Base-by-base conservation (phyloP, 2,888 invertebrate genomes). In the Ophion ventricosus region DNA sequence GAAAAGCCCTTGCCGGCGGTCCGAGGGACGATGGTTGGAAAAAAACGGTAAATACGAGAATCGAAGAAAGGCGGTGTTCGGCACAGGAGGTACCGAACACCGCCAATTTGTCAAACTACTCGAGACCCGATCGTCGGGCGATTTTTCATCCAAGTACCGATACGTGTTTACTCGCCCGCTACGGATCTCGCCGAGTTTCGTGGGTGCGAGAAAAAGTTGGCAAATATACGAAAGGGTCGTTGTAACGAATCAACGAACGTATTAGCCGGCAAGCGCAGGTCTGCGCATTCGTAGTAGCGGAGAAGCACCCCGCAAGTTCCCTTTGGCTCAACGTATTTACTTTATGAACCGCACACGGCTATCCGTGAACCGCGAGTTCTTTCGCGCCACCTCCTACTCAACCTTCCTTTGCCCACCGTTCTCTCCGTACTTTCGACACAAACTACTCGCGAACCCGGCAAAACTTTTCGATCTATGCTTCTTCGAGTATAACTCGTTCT, bases 381-480 rank as follows among this genome's bases (percentile, higher is more conserved):
- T 72, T 72, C 11, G 8, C 57, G 23, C 56, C 40, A 59, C 49
- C 59, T 61, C 61, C 29, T n/a, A n/a, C n/a, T 26, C 20, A 61
- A 35, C 49, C 66, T n/a, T n/a, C 43, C 26, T 43, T 57, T 57
- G 57, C 57, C 66, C 76, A 66, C 76, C 29, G 43, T 63, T 63
- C 56, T 20, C 43, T 43, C 11, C 89, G 90, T 93, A 92, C 92
- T 92, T 92, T 91, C 91, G 90, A 88, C 89, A 87, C 88, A 90
- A 92, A 93, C 92, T n/a, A n/a, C 92, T 93, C 92, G 92, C 90
- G 89, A 90, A 87, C 86, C 91, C 91, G 89, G 91, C 91, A 91
- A 92, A 91, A 88, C 88, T 84, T 86, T 85, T 77, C 87, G 80
- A 86, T 87, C 88, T 87, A 88, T 87, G 84, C 86, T 86, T 88